Base-by-base conservation (phyloP, 2,113 vertebrate genomes). In the Epinephelus fuscoguttatus region DNA sequence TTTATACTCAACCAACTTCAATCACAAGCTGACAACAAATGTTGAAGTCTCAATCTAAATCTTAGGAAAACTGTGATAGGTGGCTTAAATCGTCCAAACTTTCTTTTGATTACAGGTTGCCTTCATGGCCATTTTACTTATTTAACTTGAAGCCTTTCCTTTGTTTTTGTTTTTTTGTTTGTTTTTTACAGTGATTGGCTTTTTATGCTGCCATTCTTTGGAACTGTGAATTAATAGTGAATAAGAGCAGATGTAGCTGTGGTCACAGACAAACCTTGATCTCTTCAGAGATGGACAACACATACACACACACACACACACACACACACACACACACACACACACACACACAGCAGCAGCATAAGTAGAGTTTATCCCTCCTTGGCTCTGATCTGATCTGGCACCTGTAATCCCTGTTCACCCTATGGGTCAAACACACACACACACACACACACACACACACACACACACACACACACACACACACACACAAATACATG, bases 321-420 rank as follows among this genome's bases (percentile, higher is more conserved):
- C 60, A 15, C 75, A 30, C 68, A 49, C 70, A 62, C 56, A 63
- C 52, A 57, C 78, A 56, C 69, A 47, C 66, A 72, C 64, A 52
- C 60, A 15, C 75, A 30, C 68, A 49, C 70, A 62, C 56, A 63
- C 52, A 57, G n/a, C 78, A 76, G 86, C 64, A 73, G 75, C 81
- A 80, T 86, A 91, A 91, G 91, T 70, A 79, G 73, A 90, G 90
- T 89, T 94, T 87, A 91, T 92, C 89, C 89, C 80, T 91, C 89
- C 90, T 88, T 85, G 81, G 88, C 79, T 86, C 86, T 85, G 83
- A 87, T 91, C 78, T 87, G 90, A 93, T 91, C 86, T 92, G 91
- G 76, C 86, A 86, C 73, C 84, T 87, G 87, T 90, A 71, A 87
- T 85, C 86, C 83, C 77, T 60, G 70, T 50, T 88, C 88, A 89